Conservation (phyloP, 1,140 invertebrate species). For the Bombus confusus region DNA sequence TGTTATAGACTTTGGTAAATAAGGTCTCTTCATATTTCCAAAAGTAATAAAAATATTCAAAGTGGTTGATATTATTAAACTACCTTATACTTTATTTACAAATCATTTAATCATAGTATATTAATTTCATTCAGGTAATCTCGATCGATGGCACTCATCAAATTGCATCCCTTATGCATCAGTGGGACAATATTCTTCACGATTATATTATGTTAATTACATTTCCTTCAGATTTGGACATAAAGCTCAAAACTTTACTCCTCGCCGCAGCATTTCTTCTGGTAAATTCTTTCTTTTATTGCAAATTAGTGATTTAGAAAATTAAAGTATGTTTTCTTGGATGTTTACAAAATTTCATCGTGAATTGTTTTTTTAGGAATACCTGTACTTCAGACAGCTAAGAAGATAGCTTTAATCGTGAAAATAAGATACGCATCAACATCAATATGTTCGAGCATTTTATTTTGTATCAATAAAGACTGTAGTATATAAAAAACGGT, state of each 20-base stretch:
- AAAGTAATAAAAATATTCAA: background rate
- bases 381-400: constrained; percentile 56
- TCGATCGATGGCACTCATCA: constrained; percentile 69
- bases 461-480: too few species aligned
- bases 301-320: background rate
- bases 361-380: constrained; percentile 57
- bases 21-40: background rate
- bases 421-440: too few species aligned
- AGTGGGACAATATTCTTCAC: constrained; percentile 67
- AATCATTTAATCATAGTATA: background rate
- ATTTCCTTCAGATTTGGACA: constrained; percentile 65
- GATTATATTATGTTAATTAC: constrained; percentile 72
- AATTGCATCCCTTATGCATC: constrained; percentile 72
- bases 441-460: too few species aligned
- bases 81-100: background rate
- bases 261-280: constrained; percentile 74
- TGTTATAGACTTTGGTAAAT: too few species aligned
- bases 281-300: constrained; percentile 55
- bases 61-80: background rate
- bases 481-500: background rate
- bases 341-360: background rate
- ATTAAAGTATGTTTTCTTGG: background rate
- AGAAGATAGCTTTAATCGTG: background rate
- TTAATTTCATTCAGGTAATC: constrained; percentile 60
- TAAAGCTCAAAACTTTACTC: constrained; percentile 74